Evolutionary conservation across 2,797 vertebrate species (phyloP), one percentile per base, ranked within the genome.

Genomic region (Parauchenoglanis punctatus): DNA sequence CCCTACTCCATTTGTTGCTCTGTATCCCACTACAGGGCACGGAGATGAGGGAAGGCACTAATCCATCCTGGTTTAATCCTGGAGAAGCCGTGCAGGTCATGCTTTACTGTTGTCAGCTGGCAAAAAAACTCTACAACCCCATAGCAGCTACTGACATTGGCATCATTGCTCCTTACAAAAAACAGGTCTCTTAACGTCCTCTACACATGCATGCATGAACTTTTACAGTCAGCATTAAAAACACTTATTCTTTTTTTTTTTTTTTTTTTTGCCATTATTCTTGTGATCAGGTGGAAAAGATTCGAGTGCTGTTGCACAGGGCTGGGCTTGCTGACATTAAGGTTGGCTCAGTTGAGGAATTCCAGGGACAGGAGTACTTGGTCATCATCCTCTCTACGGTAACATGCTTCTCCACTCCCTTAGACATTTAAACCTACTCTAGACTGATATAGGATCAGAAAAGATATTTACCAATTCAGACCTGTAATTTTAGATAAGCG

Each of bases 271-370:
- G 2, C 20, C 0, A 1, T 65, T 10, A 13, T 72, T 18, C 84
- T 0, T 65, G 28, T 89, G 11, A 87, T 13, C 92, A 99, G 98
- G 97, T 95, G 87, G 97, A 99, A 93, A 99, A 99, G 94, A 98
- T 99, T 12, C 94, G 94, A 87, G 84, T 97, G 88, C 96, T 99
- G 88, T 93, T 99, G 75, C 93, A 93, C 89, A 97, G 93, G 20
- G 95, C 97, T 63, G 97, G 98, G 35, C 94, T 99, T 90, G 92
- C 88, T 65, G 97, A 98, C 85, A 94, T 99, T 86, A 99, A 98
- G 92, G 97, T 99, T 85, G 98, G 98, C 28, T 98, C 99, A 0
- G 98, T 99, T 40, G 98, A 99, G 92, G 97, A 99, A 92, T 99
- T 99, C 90, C 99, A 99, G 91, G 98, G 99, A 15, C 98, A 97